A percentile compares a stretch with the other conserved stretches of the same genome.
phyloP scores from a whole-genome alignment of 1,140 invertebrate genomes.

The Drosophila carrolli region DNA sequence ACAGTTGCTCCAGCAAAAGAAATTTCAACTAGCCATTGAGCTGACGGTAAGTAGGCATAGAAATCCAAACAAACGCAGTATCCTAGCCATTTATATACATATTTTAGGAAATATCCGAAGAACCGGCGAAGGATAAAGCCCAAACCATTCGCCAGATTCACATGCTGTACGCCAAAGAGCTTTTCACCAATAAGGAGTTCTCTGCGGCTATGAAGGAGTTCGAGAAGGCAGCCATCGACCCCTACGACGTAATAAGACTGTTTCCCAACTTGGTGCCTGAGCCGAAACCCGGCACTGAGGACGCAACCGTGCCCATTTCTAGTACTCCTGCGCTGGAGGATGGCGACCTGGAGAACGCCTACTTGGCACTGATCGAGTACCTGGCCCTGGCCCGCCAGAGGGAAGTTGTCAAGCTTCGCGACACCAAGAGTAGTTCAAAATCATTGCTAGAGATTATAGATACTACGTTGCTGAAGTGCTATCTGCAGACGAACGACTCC shows the following conservation, averaged over 20 bases:
- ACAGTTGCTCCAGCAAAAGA: slow-evolving; percentile 93
- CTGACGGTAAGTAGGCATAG: slow-evolving; percentile 90
- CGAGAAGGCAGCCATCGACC: slow-evolving; percentile 94
- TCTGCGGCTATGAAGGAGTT: slow-evolving; percentile 96
- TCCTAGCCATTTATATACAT: neutral
- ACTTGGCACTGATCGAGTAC: slow-evolving; percentile 95
- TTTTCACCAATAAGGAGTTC: slow-evolving; percentile 95
- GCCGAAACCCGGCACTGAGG: slow-evolving; percentile 84
- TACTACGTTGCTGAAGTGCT: slow-evolving; percentile 98
- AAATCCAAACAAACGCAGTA: neutral
- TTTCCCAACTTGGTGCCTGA: slow-evolving; percentile 94
- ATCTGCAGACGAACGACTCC: slow-evolving; percentile 98
- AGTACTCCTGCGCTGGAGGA: slow-evolving; percentile 88
- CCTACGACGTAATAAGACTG: slow-evolving; percentile 96
- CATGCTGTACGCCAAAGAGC: slow-evolving; percentile 94
- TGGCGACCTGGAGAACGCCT: slow-evolving; percentile 93
- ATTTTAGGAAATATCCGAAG: slow-evolving; percentile 92
- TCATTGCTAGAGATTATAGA: slow-evolving; percentile 97
- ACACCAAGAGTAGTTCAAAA: slow-evolving; percentile 78
- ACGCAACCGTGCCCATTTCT: slow-evolving; percentile 85
- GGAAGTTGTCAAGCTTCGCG: slow-evolving; percentile 79
- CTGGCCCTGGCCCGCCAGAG: slow-evolving; percentile 90
- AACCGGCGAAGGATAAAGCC: slow-evolving; percentile 91
- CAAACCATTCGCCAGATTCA: slow-evolving; percentile 94
- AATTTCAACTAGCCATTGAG: slow-evolving; percentile 97